Evolutionary conservation across 2,797 vertebrate genomes (phyloP), one percentile per base, ranked within the genome.

Genomic region (Bovichtus variegatus): DNA sequence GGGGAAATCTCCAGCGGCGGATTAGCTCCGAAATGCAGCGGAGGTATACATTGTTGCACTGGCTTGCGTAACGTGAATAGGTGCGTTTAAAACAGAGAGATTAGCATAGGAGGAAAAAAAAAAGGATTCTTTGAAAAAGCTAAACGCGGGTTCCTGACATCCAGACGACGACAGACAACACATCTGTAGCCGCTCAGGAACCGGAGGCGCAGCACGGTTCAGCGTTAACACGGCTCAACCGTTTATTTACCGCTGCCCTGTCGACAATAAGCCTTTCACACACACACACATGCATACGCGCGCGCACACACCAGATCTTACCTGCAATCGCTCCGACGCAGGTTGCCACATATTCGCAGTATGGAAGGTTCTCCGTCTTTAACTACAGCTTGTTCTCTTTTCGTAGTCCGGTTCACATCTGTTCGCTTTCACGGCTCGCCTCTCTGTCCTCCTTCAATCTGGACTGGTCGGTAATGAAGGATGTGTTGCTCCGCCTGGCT

Each of bases 291-390:
- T 43, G 34, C 29, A 31, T 29, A 31, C 2, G 36, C 57, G 12
- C 38, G 21, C 58, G 16, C 38, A 18, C 18, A 15, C 46, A 2
- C 25, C 13, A n/a, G 9, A 0, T 83, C 90, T 67, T 95, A 98
- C 98, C 98, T 98, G 97, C 95, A 98, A 90, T 94, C 98, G 96
- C 93, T 99, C 97, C 61, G 96, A 97, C 91, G 97, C 97, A 80
- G 97, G 97, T 94, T 98, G 97, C 97, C 97, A 99, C 97, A 99
- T 98, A 84, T 93, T 97, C 83, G 85, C 85, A 79, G 86, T 83
- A 68, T 84, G 77, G 54, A 62, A 69, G 77, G 86, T 64, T 90
- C 82, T 93, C 91, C 63, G 90, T 89, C 54, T 67, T 82, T 70
- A 21, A 80, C 92, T 75, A 77, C 89, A 75, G 90, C 89, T 68